Percentiles rank a stretch among this genome's conserved stretches.
Conservation (phyloP, 64 coral and sea anemone genomes). For the Catalaphyllia jardinei region DNA sequence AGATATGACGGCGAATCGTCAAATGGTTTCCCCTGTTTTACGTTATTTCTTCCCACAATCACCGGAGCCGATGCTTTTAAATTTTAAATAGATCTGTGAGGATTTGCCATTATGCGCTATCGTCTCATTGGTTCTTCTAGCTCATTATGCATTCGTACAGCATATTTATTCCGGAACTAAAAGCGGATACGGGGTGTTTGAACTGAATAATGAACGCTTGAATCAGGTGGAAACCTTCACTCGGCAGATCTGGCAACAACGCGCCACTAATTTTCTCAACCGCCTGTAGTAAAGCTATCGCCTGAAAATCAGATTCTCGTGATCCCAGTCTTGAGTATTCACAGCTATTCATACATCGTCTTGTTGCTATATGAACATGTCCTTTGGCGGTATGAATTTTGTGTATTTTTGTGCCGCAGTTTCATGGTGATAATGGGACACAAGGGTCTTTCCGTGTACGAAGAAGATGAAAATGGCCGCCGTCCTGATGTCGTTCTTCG, state of each 20-base stretch:
- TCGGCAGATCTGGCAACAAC: conserved; percentile 32
- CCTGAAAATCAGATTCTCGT: conserved; percentile 28
- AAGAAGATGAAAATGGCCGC: conserved; percentile 43
- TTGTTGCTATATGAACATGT: conserved; percentile 56
- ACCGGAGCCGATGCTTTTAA: conserved; percentile 39
- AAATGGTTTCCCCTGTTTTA: conserved; percentile 43
- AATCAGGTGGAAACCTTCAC: conserved; percentile 33
- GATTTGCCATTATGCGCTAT: conserved; percentile 49
- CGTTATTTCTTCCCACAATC: conserved; percentile 54
- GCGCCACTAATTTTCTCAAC: conserved; percentile 6
- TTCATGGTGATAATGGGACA: conserved; percentile 34
- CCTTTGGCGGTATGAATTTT: conserved; percentile 39
- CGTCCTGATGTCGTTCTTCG: conserved; percentile 6
- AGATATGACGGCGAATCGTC: conserved; percentile 1
- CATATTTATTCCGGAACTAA: conserved; percentile 86
- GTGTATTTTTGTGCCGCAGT: conserved; percentile 7
- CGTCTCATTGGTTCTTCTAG: conserved; percentile 36
- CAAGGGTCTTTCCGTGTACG: background rate
- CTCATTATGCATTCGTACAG: conserved; percentile 67
- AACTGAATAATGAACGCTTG: conserved; percentile 48
- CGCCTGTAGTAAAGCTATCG: conserved; percentile 6
- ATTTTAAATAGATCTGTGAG: conserved; percentile 58
- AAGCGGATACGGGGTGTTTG: conserved; percentile 67
- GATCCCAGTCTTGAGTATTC: conserved; percentile 1
- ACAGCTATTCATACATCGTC: background rate